Conservation (phyloP, 2,888 invertebrate genomes). For the Colletes collaris region DNA sequence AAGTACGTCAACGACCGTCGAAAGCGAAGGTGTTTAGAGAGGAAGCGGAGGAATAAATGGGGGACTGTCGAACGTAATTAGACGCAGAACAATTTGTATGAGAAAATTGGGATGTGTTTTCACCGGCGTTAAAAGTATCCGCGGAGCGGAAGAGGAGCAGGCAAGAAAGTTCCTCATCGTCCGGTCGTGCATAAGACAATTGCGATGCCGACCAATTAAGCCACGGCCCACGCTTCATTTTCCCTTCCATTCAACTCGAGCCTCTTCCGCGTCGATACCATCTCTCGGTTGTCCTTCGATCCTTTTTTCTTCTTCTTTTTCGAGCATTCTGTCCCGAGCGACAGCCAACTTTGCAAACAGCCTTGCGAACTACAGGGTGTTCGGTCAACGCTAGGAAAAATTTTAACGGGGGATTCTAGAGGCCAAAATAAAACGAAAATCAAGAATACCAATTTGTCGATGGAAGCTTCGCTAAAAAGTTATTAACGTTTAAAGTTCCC, state of each 20-base stretch:
- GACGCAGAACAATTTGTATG: slow-evolving; percentile 48
- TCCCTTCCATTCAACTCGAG: slow-evolving; percentile 46
- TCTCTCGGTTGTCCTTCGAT: slow-evolving; percentile 46
- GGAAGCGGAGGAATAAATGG: slow-evolving; percentile 3
- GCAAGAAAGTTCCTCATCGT: slow-evolving; percentile 64
- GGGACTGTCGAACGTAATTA: slow-evolving; percentile 31
- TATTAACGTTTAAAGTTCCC: no score
- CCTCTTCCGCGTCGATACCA: slow-evolving; percentile 65
- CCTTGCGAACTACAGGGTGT: neutral
- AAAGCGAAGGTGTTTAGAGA: slow-evolving; percentile 4
- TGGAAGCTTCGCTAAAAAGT: no score
- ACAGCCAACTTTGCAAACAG: slow-evolving; percentile 6
- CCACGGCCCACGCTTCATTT: slow-evolving; percentile 68
- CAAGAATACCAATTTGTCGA: no score
- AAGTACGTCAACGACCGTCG: neutral
- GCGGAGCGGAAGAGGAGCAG: slow-evolving; percentile 67
- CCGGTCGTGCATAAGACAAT: slow-evolving; percentile 61
- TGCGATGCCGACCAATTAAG: slow-evolving; percentile 68
- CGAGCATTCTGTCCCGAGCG: neutral
- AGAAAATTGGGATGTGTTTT: slow-evolving; percentile 62
- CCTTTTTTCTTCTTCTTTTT: slow-evolving; percentile 18
- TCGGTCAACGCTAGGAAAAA: no score
- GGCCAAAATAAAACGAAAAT: no score
- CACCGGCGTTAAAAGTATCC: slow-evolving; percentile 59
- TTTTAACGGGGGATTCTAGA: no score